Percentiles rank a stretch among this genome's conserved stretches.
phyloP scores from a whole-genome alignment of 2,113 vertebrate species.

The Neopipo cinnamomea region DNA sequence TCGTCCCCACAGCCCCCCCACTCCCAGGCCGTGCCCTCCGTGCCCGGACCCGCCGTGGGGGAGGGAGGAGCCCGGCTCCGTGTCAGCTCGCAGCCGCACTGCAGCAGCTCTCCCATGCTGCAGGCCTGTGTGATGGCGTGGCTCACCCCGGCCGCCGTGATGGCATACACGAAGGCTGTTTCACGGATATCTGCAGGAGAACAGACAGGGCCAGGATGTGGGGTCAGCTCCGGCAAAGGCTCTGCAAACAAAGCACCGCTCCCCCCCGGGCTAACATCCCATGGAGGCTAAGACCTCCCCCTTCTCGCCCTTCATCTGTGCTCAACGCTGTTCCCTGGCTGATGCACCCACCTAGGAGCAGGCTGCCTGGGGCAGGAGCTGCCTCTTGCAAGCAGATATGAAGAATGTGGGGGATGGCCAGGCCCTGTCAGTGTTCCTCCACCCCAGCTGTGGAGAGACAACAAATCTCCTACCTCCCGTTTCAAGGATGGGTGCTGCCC shows the following conservation, averaged over 20 bases:
- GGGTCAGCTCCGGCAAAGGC: not conserved
- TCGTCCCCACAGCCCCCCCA: constrained; percentile 97
- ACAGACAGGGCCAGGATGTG: rapidly evolving
- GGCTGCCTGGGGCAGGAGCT: not conserved
- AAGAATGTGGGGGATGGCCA: not conserved
- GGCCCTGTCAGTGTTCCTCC: not conserved
- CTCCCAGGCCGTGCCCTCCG: constrained; percentile 89
- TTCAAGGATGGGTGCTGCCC: not conserved
- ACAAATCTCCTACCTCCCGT: not conserved
- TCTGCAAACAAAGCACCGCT: not conserved
- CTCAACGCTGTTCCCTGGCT: rapidly evolving
- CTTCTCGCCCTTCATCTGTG: not conserved
- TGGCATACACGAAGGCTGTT: constrained; percentile 95
- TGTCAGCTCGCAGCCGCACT: constrained; percentile 93
- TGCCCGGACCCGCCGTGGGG: constrained; percentile 43
- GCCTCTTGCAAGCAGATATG: not conserved
- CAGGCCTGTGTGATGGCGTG: constrained; percentile 97
- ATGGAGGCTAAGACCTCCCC: not conserved
- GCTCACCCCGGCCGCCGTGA: constrained; percentile 90
- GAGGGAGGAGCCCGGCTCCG: constrained; percentile 77
- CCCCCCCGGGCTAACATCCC: not conserved
- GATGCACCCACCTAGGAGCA: not conserved
- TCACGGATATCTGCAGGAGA: constrained; percentile 87
- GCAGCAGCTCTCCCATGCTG: constrained; percentile 95
- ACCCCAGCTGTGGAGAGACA: not conserved